Evolutionary conservation across 2,888 invertebrate species (phyloP).

Genomic region (Chydorus sphaericus): DNA sequence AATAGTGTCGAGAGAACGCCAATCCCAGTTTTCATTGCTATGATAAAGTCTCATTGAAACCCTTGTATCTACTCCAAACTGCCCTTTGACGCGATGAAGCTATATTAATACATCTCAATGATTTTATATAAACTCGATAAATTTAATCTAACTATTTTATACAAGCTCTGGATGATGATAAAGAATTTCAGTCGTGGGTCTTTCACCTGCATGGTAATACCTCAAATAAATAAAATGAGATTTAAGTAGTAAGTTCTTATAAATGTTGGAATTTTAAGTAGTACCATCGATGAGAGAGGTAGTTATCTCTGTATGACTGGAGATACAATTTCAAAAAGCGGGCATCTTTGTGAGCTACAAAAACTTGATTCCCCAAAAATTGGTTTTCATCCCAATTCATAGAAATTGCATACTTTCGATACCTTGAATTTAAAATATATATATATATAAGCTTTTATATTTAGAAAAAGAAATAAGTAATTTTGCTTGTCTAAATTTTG

Average conservation of each 20-base stretch:
- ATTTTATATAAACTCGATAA: too few species aligned
- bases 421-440: too few species aligned
- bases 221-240: not conserved
- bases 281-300: too few species aligned
- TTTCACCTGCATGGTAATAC: slow-evolving; percentile 22
- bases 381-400: too few species aligned
- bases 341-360: not conserved
- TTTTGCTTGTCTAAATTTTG: too few species aligned
- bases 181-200: slow-evolving; percentile 19
- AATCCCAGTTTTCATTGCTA: slow-evolving; percentile 19
- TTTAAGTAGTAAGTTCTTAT: not conserved
- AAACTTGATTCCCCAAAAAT: too few species aligned
- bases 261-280: too few species aligned
- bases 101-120: too few species aligned
- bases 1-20: slow-evolving; percentile 25
- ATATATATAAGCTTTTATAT: too few species aligned
- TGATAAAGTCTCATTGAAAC: not conserved
- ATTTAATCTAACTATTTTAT: too few species aligned
- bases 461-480: too few species aligned
- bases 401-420: too few species aligned
- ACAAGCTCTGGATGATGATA: slow-evolving; percentile 20
- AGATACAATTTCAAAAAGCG: not conserved
- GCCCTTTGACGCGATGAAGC: slow-evolving; percentile 22
- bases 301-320: not conserved
- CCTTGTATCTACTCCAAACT: slow-evolving; percentile 21